These are phyloP conservation scores for Neodiprion lecontei DNA, from an alignment of 1,140 invertebrate species.

Conservation along the genomic window DNA sequence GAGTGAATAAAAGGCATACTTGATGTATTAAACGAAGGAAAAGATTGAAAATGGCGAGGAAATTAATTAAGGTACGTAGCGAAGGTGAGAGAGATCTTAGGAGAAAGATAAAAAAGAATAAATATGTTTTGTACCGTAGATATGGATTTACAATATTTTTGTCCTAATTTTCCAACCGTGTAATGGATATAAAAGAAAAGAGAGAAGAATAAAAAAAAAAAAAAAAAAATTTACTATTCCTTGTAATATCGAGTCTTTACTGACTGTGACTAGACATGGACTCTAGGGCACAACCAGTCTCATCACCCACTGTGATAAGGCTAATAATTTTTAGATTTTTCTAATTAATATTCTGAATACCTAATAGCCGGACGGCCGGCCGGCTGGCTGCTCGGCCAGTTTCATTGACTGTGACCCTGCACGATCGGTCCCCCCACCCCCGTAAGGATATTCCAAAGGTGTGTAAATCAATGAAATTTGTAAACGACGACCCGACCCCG, in stretches of 20 bases:
- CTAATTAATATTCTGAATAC: conserved; percentile 6
- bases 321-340: conserved; percentile 22
- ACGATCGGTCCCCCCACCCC: background rate
- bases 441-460: background rate
- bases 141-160: background rate
- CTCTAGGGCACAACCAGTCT: conserved; percentile 28
- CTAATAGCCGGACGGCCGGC: background rate
- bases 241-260: conserved; percentile 12
- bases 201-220: background rate
- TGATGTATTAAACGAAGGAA: no score
- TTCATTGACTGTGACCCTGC: background rate
- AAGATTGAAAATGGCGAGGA: background rate
- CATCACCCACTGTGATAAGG: conserved; percentile 32
- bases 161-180: background rate
- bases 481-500: no score
- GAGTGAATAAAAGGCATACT: no score
- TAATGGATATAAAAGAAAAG: background rate
- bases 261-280: conserved; percentile 18
- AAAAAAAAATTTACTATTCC: background rate
- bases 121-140: conserved; percentile 9
- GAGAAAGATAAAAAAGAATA: background rate
- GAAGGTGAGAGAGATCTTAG: background rate
- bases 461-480: no score
- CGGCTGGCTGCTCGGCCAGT: background rate
- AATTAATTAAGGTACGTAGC: background rate